These are phyloP conservation scores for Rhizomys pruinosus DNA, from an alignment of 2,113 vertebrate species.

Conservation along the genomic window DNA sequence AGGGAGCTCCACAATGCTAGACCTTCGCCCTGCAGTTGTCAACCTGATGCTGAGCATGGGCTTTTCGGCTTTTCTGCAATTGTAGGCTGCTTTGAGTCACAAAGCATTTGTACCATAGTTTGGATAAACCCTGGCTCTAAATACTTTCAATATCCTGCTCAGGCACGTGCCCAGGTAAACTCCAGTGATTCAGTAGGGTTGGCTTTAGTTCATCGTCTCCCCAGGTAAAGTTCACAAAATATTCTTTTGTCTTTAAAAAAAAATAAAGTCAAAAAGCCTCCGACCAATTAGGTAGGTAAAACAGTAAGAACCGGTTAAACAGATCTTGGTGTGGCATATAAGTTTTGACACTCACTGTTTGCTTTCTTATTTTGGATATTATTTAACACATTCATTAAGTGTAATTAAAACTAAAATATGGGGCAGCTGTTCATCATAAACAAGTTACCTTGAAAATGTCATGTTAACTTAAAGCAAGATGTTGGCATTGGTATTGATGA, in stretches of 20 bases:
- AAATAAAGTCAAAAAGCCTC: background rate
- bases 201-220: no score
- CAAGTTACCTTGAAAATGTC: conserved; percentile 28
- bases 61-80: no score
- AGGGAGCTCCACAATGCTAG: no score
- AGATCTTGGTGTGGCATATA: background rate
- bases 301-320: background rate
- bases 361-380: conserved; percentile 29
- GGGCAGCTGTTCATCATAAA: background rate
- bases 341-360: background rate
- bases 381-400: conserved; percentile 12
- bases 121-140: no score
- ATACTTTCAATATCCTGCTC: no score
- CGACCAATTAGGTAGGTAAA: background rate
- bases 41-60: no score
- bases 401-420: conserved; percentile 14
- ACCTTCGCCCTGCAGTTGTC: no score
- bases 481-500: conserved; percentile 36
- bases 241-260: background rate
- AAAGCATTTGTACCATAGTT: no score
- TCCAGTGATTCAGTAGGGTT: no score
- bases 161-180: no score
- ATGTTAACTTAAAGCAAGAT: conserved; percentile 57
- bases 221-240: background rate
- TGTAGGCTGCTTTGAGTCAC: no score